Evolutionary conservation across 1,140 invertebrate species (phyloP).

Genomic region (Littorina saxatilis): DNA sequence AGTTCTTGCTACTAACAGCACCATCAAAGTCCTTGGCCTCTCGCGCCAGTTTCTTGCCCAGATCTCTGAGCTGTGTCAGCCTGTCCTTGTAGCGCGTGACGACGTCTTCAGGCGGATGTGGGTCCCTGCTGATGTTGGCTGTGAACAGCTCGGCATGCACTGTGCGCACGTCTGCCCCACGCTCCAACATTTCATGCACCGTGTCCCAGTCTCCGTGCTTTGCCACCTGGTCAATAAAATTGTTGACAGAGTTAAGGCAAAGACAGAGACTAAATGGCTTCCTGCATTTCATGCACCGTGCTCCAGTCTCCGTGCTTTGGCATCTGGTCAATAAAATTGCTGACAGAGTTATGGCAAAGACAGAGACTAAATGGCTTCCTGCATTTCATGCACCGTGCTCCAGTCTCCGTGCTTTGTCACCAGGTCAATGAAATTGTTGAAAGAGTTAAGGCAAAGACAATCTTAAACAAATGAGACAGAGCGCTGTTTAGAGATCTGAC

Average conservation of each 20-base stretch:
- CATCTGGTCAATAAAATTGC: too few relatives aligned
- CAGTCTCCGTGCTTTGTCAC: background rate
- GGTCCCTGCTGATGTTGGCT: background rate
- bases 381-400: background rate
- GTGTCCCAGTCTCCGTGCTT: background rate
- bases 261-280: too few relatives aligned
- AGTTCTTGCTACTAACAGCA: background rate
- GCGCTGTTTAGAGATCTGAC: too few relatives aligned
- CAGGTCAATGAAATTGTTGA: too few relatives aligned
- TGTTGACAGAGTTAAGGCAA: too few relatives aligned
- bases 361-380: too few relatives aligned
- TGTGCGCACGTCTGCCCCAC: background rate
- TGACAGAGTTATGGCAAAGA: too few relatives aligned
- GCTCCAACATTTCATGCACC: background rate
- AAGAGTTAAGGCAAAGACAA: too few relatives aligned
- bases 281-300: background rate
- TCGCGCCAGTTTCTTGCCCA: background rate
- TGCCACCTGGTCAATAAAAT: background rate
- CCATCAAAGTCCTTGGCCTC: background rate
- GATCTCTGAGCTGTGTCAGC: background rate
- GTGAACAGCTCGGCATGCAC: background rate
- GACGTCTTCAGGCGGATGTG: too few relatives aligned
- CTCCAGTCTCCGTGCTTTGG: background rate
- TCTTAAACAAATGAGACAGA: too few relatives aligned
- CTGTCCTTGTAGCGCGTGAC: background rate